A percentile compares a stretch with the other conserved stretches of the same genome.
These are phyloP conservation scores for Pseudoips prasinana DNA, from an alignment of 2,888 invertebrate genomes.

Conservation along the genomic window DNA sequence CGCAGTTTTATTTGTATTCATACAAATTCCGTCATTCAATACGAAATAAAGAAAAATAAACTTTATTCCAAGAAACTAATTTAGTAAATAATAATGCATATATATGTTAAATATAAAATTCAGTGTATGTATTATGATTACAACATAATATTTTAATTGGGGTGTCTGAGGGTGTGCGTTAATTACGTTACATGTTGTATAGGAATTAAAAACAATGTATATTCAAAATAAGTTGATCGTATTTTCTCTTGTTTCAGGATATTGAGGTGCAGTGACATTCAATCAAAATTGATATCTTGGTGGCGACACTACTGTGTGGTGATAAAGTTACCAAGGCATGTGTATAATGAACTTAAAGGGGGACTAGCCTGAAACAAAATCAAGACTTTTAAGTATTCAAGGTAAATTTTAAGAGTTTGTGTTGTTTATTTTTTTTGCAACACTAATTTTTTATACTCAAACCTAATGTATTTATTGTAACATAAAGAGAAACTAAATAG, in stretches of 20 bases:
- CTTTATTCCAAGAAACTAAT: no score
- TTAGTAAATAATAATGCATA: no score
- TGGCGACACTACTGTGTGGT: constrained; percentile 48
- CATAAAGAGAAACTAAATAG: constrained; percentile 66
- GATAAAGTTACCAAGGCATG: constrained; percentile 55
- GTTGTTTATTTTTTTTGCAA: constrained; percentile 67
- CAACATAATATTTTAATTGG: no score
- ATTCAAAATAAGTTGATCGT: no score
- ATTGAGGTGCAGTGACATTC: constrained; percentile 57
- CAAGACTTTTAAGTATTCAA: constrained; percentile 61
- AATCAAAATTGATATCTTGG: constrained; percentile 62
- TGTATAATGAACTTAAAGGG: constrained; percentile 55
- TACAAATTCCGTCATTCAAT: no score
- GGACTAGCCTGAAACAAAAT: constrained; percentile 54
- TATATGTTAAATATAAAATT: no score
- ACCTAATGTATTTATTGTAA: constrained; percentile 76
- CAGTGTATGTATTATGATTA: no score
- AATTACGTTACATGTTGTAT: no score
- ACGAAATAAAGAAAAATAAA: no score
- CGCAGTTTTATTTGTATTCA: no score
- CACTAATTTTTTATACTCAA: constrained; percentile 76
- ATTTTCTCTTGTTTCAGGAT: constrained; percentile 46
- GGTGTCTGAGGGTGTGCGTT: no score
- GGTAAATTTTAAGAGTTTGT: constrained; percentile 64
- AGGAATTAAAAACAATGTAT: no score